Evolutionary conservation across 2,113 vertebrate genomes (phyloP), one percentile per base, ranked within the genome.

Genomic region (Sander lucioperca): DNA sequence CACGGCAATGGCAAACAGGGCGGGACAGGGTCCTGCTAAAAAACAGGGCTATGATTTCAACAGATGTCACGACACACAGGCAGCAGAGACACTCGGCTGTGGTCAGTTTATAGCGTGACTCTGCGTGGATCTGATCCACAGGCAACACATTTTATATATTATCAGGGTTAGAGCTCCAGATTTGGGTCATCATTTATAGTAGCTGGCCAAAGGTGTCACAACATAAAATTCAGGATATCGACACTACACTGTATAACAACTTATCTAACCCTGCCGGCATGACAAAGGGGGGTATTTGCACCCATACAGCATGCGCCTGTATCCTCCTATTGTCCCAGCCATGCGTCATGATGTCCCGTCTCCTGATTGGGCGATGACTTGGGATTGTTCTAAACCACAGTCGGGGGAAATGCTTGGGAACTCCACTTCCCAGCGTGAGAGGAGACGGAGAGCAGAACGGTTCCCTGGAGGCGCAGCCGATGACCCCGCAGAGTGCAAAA

Each of bases 291-390:
- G 93, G 94, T 94, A 93, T 96, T 93, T 96, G 96, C 96, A 92
- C 94, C 95, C 86, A 95, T 95, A 95, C 95, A 90, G 96, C 95
- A 94, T 95, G 96, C 95, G 95, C 96, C 95, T 93, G 97, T 97
- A 98, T 99, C 98, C 98, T 98, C 95, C 97, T 94, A 99, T 99
- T 99, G 98, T 99, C 97, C 96, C 85, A 94, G 93, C 95, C 93
- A 94, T 98, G 97, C 97, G 97, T 98, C 68, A 71, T n/a, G 97
- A 98, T 85, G 94, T 90, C 91, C 86, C 87, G 48, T 64, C 77
- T 90, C 94, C 93, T 96, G 96, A 97, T 96, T 97, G 96, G 95
- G 48, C 56, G 90, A 95, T 88, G 92, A 93, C 94, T 95, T 96
- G 93, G 96, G 95, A 97, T 97, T 98, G 97, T 98, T 97, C 96